phyloP scores from a whole-genome alignment of 1,140 invertebrate species.

The Caenorhabditis remanei region DNA sequence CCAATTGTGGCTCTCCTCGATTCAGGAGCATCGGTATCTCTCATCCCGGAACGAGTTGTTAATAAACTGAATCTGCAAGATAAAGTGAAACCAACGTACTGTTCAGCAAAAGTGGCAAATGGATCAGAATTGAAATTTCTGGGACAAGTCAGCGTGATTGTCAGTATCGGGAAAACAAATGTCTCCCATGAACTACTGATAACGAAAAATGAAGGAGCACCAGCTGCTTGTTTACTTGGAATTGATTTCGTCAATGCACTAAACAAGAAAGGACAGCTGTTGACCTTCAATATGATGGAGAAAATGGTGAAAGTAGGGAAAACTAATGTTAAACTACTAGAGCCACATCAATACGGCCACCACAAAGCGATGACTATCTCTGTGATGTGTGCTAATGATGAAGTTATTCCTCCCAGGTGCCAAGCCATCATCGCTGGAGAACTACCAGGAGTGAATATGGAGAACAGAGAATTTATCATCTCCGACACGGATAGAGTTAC shows the following conservation, averaged over 20 bases:
- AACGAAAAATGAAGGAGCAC: background rate
- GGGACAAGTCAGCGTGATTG: background rate
- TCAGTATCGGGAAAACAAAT: background rate
- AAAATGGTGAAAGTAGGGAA: background rate
- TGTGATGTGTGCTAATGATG: background rate
- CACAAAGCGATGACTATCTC: background rate
- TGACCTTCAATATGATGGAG: background rate
- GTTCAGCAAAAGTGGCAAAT: background rate
- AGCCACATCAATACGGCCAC: background rate
- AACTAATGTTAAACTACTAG: background rate
- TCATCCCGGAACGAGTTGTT: background rate
- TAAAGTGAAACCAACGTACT: background rate
- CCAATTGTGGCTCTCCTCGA: background rate
- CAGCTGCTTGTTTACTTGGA: background rate
- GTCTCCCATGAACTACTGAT: background rate
- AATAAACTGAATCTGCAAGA: background rate
- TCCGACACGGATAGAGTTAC: background rate
- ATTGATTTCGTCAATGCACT: background rate
- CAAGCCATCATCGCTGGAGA: background rate
- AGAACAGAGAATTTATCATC: background rate
- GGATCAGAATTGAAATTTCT: background rate
- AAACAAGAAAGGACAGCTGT: background rate
- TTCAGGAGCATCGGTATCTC: background rate
- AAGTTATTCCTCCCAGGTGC: background rate
- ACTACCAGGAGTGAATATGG: background rate